Base-by-base conservation (phyloP, 2,888 invertebrate species). In the Tetropium fuscum region DNA sequence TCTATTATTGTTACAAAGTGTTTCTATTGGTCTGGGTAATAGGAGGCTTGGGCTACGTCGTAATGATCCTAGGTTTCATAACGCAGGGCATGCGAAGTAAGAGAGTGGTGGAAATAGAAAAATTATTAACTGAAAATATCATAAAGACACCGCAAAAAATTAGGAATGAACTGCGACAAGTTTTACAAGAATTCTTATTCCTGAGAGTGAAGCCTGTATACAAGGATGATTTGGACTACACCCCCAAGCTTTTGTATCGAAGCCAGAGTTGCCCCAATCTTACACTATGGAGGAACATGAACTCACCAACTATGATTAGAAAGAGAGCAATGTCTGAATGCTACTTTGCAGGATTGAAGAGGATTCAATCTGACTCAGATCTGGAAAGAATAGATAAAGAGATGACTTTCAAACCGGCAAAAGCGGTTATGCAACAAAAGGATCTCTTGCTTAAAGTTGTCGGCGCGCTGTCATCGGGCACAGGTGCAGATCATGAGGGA, bases 1-100 rank as follows among this genome's bases (percentile, higher is more conserved):
- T 88, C 75, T 88, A 88, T 75, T 84, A 87, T 62, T 82, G 90
- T 1, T 96, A 96, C 82, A 89, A 95, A 81, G 87, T 91, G 58
- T 92, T 93, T 71, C 84, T 95, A 0, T 88, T 95, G 22, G 81
- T 92, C 18, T 96, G 96, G 96, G 93, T 96, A 51, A 93, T 95
- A 60, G 94, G 95, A 74, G 95, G 96, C 0, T 85, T 96, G 63
- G 95, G 95, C 0, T 96, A 96, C 80, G 87, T 95, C 38, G 89
- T 95, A 16, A 96, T 96, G 95, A 88, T 94, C 40, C 87, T 94
- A 69, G 92, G 92, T 1, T 94, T 94, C 75, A 92, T 95, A 67
- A 90, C 93, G 0, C 87, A 88, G 58, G 92, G 90, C 2, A 86
- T 92, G 87, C 84, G 87, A 49, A 93, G 92, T 68, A 92, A 94